phyloP scores from a whole-genome alignment of 30 jellyfish, hydroid and myxozoan genomes.

The Aurelia coerulea region DNA sequence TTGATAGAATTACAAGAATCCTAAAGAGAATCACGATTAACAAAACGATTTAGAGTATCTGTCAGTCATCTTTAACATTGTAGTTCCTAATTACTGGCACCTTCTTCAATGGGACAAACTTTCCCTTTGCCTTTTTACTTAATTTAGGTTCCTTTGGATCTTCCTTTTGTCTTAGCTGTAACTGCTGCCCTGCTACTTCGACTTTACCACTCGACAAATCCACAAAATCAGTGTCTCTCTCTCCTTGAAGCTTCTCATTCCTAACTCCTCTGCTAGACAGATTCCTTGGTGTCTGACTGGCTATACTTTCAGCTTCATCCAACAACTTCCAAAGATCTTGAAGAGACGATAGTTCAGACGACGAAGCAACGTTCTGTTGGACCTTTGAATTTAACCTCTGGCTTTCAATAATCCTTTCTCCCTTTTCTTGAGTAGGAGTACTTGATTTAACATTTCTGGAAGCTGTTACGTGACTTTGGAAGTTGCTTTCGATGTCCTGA shows the following conservation, averaged over 20 bases:
- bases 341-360: conserved; percentile 68
- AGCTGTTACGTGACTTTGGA: neutral
- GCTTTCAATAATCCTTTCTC: neutral
- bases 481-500: neutral
- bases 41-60: no score
- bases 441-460: neutral
- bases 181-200: conserved; percentile 41
- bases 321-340: conserved; percentile 82
- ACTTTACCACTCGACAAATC: neutral
- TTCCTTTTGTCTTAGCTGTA: conserved; percentile 18
- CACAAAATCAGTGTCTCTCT: neutral
- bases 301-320: conserved; percentile 70
- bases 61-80: conserved; percentile 36
- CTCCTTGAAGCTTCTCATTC: neutral
- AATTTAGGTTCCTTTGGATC: conserved; percentile 14
- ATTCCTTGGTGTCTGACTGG: conserved; percentile 67
- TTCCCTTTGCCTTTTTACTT: conserved; percentile 67
- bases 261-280: conserved; percentile 13
- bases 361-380: conserved; percentile 32
- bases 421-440: neutral
- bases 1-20: no score
- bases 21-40: no score
- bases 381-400: neutral
- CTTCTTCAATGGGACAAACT: conserved; percentile 19
- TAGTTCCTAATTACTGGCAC: conserved; percentile 40